phyloP scores from a whole-genome alignment of 2,113 vertebrate species.

The Paralichthys olivaceus region DNA sequence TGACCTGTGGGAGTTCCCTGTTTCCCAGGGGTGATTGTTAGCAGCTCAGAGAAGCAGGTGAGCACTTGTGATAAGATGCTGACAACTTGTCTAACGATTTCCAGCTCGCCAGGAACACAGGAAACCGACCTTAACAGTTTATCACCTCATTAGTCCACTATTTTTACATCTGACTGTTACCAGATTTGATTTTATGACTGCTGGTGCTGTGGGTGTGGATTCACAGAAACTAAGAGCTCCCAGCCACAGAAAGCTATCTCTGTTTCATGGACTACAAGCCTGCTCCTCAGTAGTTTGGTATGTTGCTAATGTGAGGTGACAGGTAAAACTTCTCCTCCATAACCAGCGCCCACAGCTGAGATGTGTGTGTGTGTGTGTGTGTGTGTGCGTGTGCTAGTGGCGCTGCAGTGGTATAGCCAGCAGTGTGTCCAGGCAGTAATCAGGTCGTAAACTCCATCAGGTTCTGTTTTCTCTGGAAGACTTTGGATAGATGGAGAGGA shows the following conservation, averaged over 20 bases:
- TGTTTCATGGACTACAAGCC: constrained; percentile 51
- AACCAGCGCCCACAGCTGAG: constrained; percentile 43
- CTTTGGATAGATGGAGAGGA: constrained; percentile 52
- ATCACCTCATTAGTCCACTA: constrained; percentile 45
- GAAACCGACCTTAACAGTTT: constrained; percentile 39
- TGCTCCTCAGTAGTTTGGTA: constrained; percentile 29
- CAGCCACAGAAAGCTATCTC: constrained; percentile 33
- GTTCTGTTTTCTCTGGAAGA: constrained; percentile 85
- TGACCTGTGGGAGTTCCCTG: constrained; percentile 2
- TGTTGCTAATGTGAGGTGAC: constrained; percentile 63
- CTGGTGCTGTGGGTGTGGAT: constrained; percentile 36
- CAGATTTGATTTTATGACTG: constrained; percentile 4
- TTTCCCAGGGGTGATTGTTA: constrained; percentile 36
- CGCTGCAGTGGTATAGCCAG: constrained; percentile 37
- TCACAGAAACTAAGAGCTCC: constrained; percentile 44
- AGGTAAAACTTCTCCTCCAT: constrained; percentile 56
- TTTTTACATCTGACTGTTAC: constrained; percentile 46
- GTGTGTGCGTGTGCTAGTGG: constrained; percentile 11
- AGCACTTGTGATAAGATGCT: constrained; percentile 40
- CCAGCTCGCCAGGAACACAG: constrained; percentile 19
- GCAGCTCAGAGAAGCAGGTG: constrained; percentile 53
- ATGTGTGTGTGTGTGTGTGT: constrained; percentile 21
- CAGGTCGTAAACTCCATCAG: constrained; percentile 77
- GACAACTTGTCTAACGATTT: constrained; percentile 32
- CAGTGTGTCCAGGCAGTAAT: constrained; percentile 75